phyloP scores from a whole-genome alignment of 2,113 vertebrate genomes.

The Aepyceros melampus region DNA sequence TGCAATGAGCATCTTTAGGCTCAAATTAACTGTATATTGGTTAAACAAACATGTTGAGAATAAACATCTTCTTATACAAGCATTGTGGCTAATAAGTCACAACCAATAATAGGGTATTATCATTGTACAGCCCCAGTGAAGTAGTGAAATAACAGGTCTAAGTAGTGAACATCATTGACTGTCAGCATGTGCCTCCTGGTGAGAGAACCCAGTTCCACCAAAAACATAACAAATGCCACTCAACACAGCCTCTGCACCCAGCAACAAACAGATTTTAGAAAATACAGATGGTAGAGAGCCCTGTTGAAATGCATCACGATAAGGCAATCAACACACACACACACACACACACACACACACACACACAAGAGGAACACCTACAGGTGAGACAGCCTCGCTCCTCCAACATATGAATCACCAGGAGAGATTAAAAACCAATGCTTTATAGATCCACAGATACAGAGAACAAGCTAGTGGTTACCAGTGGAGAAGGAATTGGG shows the following conservation, averaged over 20 bases:
- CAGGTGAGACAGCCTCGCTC: neutral
- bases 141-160: neutral
- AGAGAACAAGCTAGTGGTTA: neutral
- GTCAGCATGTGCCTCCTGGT: neutral
- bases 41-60: neutral
- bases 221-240: neutral
- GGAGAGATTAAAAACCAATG: neutral
- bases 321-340: neutral
- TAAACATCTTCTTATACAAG: neutral
- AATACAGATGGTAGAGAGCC: neutral
- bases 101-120: neutral
- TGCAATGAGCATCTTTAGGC: neutral
- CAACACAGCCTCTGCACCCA: neutral
- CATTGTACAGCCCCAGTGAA: neutral
- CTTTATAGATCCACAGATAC: neutral
- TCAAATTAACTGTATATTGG: neutral
- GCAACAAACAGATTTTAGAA: neutral
- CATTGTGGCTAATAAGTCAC: neutral
- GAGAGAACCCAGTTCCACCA: neutral
- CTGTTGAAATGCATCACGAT: neutral
- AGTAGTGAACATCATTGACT: neutral
- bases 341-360: neutral
- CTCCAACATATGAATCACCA: neutral
- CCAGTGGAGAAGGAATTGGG: neutral
- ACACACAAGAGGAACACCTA: no score